Conservation (phyloP, 2,113 vertebrate genomes). For the human region DNA sequence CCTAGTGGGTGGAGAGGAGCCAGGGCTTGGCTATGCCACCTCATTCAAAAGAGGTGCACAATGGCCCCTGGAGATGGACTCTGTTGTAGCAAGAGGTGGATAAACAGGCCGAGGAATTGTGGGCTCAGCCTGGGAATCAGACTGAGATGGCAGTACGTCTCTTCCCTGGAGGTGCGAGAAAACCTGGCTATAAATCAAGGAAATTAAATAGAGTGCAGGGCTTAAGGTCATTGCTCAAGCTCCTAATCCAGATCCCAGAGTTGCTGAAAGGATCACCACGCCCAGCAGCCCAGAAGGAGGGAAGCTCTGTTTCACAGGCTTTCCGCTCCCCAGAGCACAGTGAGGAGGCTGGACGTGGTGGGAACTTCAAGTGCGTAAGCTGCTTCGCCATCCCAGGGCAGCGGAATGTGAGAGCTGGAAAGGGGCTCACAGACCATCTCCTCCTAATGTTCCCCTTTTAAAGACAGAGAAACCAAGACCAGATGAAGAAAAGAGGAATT, state of each 20-base stretch:
- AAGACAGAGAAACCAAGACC: not conserved
- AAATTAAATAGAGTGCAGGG: constrained; percentile 64
- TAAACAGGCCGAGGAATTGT: rapidly evolving
- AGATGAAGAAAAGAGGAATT: not conserved
- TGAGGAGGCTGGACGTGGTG: not conserved
- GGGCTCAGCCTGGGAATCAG: not conserved
- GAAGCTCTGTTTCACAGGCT: not conserved
- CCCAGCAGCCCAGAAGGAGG: constrained; percentile 44
- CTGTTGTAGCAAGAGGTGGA: not conserved
- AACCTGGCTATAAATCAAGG: constrained; percentile 73
- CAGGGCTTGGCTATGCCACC: not conserved
- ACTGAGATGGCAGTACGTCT: not conserved
- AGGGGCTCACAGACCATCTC: not conserved
- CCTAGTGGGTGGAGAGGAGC: not conserved
- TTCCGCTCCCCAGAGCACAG: not conserved
- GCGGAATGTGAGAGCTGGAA: not conserved
- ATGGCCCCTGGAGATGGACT: rapidly evolving
- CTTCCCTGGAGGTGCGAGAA: constrained; percentile 75
- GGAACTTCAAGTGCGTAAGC: not conserved
- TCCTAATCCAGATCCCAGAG: constrained; percentile 42
- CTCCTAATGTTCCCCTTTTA: not conserved
- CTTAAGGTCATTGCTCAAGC: constrained; percentile 23
- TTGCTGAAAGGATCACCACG: constrained; percentile 42
- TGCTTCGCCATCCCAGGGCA: not conserved
- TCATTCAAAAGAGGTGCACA: not conserved